Evolutionary conservation across 2,113 vertebrate genomes (phyloP).

Genomic region (Tinamus guttatus): DNA sequence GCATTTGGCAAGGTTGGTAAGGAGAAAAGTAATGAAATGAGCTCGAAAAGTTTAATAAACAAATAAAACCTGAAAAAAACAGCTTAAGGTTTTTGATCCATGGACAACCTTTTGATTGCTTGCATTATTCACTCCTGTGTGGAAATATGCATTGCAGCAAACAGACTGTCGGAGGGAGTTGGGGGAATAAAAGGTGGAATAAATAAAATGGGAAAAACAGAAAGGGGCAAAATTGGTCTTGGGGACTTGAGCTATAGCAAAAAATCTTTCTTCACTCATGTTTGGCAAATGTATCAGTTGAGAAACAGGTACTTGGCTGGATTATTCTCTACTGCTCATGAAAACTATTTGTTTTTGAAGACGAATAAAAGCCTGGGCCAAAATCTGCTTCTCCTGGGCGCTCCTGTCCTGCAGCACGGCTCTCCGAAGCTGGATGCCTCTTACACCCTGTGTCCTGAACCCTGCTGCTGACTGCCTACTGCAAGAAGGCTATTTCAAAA

Average conservation of each 20-base stretch:
- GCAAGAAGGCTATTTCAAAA: neutral
- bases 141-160: neutral
- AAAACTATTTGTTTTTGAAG: neutral
- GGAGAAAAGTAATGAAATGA: constrained; percentile 39
- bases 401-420: fast-evolving
- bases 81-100: constrained; percentile 31
- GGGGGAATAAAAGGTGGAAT: neutral
- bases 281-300: neutral
- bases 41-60: constrained; percentile 33
- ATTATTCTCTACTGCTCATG: neutral
- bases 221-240: neutral
- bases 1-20: neutral
- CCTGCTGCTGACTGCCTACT: neutral
- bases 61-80: constrained; percentile 55
- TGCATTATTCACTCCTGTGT: constrained; percentile 19
- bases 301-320: neutral
- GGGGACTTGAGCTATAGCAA: neutral
- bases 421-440: fast-evolving
- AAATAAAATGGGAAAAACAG: neutral
- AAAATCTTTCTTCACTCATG: neutral
- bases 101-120: constrained; percentile 35
- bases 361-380: neutral
- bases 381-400: neutral
- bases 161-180: neutral
- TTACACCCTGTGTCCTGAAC: too few relatives aligned